These are phyloP conservation scores for Ectropis grisescens DNA, from an alignment of 1,140 invertebrate genomes.

Conservation along the genomic window DNA sequence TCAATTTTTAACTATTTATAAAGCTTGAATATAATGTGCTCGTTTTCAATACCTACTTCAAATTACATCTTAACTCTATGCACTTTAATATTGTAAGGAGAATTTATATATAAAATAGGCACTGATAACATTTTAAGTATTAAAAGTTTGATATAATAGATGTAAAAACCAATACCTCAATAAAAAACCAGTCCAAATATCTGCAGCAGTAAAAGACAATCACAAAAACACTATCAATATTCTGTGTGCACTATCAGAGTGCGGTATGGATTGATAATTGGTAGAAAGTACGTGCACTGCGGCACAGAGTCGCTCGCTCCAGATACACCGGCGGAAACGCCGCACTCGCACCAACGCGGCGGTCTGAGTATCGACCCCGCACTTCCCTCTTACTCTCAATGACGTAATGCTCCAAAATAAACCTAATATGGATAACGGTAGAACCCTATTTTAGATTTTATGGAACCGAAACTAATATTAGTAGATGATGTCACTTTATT, in stretches of 20 bases:
- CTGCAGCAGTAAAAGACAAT: conserved; percentile 22
- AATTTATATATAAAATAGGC: no score
- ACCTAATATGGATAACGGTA: conserved; percentile 51
- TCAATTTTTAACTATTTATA: no score
- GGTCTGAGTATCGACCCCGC: conserved; percentile 19
- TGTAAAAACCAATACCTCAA: no score
- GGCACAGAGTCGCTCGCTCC: conserved; percentile 13
- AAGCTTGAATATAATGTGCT: no score
- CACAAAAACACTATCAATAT: conserved; percentile 10
- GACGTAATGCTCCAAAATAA: conserved; percentile 68
- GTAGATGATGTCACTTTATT: no score
- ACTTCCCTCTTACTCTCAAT: conserved; percentile 37
- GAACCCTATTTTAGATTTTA: conserved; percentile 27
- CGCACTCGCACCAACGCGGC: conserved; percentile 18
- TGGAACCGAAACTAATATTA: no score
- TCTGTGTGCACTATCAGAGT: conserved; percentile 10
- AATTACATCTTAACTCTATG: no score
- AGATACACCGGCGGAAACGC: conserved; percentile 15
- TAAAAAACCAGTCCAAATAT: conserved; percentile 23
- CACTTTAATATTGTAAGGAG: no score
- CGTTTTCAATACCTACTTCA: no score
- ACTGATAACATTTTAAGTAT: no score
- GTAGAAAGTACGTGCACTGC: conserved; percentile 19
- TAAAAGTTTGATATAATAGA: no score
- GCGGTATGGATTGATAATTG: conserved; percentile 13